phyloP scores from a whole-genome alignment of 53 echinoderm and acorn worm genomes.

The Henricia sp. region DNA sequence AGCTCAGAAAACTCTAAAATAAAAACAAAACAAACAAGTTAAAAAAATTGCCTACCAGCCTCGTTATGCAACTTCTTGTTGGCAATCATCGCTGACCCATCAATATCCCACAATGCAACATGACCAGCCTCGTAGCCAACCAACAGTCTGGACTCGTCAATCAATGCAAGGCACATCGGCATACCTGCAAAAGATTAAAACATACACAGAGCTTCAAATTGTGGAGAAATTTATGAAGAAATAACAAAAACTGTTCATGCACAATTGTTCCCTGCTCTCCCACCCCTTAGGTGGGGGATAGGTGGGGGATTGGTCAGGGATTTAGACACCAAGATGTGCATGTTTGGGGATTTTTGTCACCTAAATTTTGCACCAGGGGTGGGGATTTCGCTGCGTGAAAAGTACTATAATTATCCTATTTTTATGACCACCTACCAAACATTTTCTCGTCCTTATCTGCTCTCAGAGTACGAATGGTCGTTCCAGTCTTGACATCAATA shows the following conservation, averaged over 20 bases:
- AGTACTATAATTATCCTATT: too few species aligned
- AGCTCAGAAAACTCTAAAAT: neutral
- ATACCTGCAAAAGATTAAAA: slow-evolving; percentile 66
- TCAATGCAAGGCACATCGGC: slow-evolving; percentile 89
- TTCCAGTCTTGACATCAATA: slow-evolving; percentile 33
- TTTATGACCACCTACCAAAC: slow-evolving; percentile 64
- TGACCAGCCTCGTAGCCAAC: slow-evolving; percentile 92
- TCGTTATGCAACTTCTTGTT: slow-evolving; percentile 73
- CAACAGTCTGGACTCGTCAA: slow-evolving; percentile 59
- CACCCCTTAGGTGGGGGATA: too few species aligned
- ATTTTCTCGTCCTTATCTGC: slow-evolving; percentile 56
- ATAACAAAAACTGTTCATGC: too few species aligned
- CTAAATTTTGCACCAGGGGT: too few species aligned
- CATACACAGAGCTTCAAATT: too few species aligned
- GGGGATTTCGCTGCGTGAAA: too few species aligned
- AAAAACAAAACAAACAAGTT: neutral
- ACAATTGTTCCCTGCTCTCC: too few species aligned
- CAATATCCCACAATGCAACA: slow-evolving; percentile 78
- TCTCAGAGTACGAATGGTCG: slow-evolving; percentile 19
- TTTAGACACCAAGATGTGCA: too few species aligned
- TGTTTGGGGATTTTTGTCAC: too few species aligned
- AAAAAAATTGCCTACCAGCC: slow-evolving; percentile 66
- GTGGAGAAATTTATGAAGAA: too few species aligned
- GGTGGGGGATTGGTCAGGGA: too few species aligned
- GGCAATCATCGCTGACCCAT: slow-evolving; percentile 49